Evolutionary conservation across 92 coral and sea anemone genomes (phyloP).

Genomic region (Phenganax marumi): DNA sequence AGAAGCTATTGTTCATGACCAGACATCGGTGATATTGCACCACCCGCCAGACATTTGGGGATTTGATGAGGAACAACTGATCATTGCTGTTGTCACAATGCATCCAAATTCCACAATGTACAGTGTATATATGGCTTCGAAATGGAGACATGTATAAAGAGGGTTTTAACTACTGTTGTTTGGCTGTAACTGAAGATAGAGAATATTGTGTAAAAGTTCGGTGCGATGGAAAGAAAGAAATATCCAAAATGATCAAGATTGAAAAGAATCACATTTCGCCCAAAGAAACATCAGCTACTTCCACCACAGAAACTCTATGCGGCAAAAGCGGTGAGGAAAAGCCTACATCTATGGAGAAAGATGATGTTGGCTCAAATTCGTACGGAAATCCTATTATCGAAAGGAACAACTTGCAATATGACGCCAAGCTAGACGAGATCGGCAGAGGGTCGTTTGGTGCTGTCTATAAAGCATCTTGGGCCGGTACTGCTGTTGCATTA

Average conservation of each 20-base stretch:
- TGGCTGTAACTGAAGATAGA: conserved; percentile 42
- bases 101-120: conserved; percentile 8
- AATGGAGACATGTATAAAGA: conserved; percentile 27
- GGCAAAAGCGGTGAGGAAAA: not conserved
- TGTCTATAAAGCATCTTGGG: conserved; percentile 45
- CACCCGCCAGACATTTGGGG: conserved; percentile 41
- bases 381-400: conserved; percentile 29
- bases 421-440: conserved; percentile 11
- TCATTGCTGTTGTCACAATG: conserved; percentile 32
- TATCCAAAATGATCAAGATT: conserved; percentile 30
- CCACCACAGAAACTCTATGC: not conserved
- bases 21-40: conserved; percentile 29
- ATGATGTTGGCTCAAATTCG: not conserved
- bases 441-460: conserved; percentile 41
- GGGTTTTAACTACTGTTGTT: conserved; percentile 38
- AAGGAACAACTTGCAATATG: conserved; percentile 32
- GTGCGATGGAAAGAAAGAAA: conserved; percentile 26
- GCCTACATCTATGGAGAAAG: not conserved
- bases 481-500: conserved; percentile 47
- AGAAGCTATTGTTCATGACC: not conserved
- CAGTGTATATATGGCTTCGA: conserved; percentile 30
- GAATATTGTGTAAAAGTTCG: conserved; percentile 37
- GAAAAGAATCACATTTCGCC: conserved; percentile 4
- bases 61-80: conserved; percentile 29
- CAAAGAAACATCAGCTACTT: not conserved